Evolutionary conservation across 1,140 invertebrate genomes (phyloP), one percentile per base, ranked within the genome.

Genomic region (Procambarus virginalis): DNA sequence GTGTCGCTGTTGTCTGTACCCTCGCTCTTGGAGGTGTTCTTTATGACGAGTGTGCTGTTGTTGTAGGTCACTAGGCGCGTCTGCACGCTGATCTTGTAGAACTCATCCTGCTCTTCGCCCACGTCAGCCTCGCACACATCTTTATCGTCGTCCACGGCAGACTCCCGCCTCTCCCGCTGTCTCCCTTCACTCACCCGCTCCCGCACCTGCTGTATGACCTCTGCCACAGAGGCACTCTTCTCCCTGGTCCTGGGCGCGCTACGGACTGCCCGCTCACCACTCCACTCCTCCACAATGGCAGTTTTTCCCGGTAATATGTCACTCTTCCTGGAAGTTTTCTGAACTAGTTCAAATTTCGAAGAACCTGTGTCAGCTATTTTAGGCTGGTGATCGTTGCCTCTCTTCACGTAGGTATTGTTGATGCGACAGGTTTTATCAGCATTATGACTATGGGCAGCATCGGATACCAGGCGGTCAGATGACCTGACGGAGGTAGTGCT

Each of bases 21-120:
- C 46, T 85, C 84, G 10, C 49, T 70, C 80, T 83, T 89, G 20
- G 87, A 89, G 3, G 87, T 89, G 81, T 89, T 89, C 81, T 70
- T 83, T 55, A 89, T 89, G 80, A 89, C 81, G 55, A 89, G 73
- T 12, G 87, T 89, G 70, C 70, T 89, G 87, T 89, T 89, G 70
- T 83, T 76, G 80, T 89, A 89, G 22, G 45, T 89, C 80, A 89
- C 87, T n/a, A 89, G 80, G 14, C 87, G n/a, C 48, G 87, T 89
- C 81, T 76, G 80, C 1, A 89, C 87, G 49, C 81, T 82, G 55
- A 89, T 83, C 80, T 77, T 82, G 79, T 89, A 89, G 55, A 89
- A 89, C 70, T 89, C 87, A 17, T 64, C 34, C 9, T 89, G 80
- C 2, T 89, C 87, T 48, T 89, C 87, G 8, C 9, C 51, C 51